phyloP scores from a whole-genome alignment of 1,140 invertebrate genomes.

The Episyrphus balteatus region DNA sequence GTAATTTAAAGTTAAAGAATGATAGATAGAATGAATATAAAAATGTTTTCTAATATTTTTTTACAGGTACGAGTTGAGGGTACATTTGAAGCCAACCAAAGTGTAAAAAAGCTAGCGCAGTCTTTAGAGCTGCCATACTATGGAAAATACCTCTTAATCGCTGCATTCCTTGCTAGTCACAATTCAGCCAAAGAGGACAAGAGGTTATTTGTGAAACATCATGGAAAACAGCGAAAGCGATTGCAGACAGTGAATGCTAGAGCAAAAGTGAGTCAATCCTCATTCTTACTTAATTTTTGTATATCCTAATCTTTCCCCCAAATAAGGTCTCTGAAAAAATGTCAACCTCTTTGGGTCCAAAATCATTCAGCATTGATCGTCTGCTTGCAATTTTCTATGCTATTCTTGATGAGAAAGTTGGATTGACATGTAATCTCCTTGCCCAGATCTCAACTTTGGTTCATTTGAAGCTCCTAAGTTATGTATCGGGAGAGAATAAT shows the following conservation, averaged over 20 bases:
- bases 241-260: slow-evolving; percentile 46
- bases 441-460: slow-evolving; percentile 67
- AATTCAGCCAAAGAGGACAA: slow-evolving; percentile 79
- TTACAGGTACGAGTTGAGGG: neutral
- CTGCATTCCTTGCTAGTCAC: slow-evolving; percentile 82
- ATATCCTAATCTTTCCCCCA: slow-evolving; percentile 8
- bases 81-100: slow-evolving; percentile 13
- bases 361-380: slow-evolving; percentile 69
- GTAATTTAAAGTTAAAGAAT: too few relatives aligned
- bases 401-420: slow-evolving; percentile 72
- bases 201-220: slow-evolving; percentile 65
- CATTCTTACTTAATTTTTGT: slow-evolving; percentile 1
- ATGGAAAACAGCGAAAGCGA: slow-evolving; percentile 49
- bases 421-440: slow-evolving; percentile 70
- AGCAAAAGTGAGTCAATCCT: slow-evolving; percentile 28
- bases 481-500: slow-evolving; percentile 49
- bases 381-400: slow-evolving; percentile 85
- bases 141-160: slow-evolving; percentile 77
- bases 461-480: slow-evolving; percentile 52
- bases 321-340: slow-evolving; percentile 39
- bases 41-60: too few relatives aligned
- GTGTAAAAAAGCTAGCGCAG: slow-evolving; percentile 35
- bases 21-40: too few relatives aligned
- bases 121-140: slow-evolving; percentile 79
- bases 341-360: slow-evolving; percentile 58